A percentile compares a stretch with the other conserved stretches of the same genome.
Conservation (phyloP, 2,888 invertebrate species). For the Athalia circularis region DNA sequence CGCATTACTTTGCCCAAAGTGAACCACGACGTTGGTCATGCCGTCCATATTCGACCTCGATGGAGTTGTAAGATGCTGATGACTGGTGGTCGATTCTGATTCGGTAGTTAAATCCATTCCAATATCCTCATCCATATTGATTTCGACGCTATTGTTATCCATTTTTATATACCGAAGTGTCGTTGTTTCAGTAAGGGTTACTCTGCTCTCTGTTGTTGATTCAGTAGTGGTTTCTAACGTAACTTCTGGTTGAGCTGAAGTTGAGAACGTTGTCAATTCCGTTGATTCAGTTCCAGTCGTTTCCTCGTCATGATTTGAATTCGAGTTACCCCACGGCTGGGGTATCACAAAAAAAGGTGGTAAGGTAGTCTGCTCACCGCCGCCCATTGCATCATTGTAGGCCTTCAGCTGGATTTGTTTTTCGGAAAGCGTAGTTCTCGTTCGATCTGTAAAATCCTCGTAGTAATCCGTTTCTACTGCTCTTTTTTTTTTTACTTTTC, state of each 20-base stretch:
- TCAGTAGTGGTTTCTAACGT: conserved; percentile 39
- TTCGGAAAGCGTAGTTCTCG: not conserved
- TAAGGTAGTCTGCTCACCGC: too few relatives aligned
- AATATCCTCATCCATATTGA: too few relatives aligned
- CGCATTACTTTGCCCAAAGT: too few relatives aligned
- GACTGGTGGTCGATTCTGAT: too few relatives aligned
- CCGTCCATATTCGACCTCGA: too few relatives aligned
- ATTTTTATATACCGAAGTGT: too few relatives aligned
- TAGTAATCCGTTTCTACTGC: not conserved
- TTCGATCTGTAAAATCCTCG: not conserved
- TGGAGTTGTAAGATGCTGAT: too few relatives aligned
- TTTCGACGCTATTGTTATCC: too few relatives aligned
- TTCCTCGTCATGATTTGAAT: not conserved
- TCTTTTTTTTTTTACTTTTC: conserved; percentile 10
- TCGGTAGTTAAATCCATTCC: too few relatives aligned
- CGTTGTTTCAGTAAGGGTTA: too few relatives aligned
- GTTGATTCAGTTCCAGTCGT: conserved; percentile 49
- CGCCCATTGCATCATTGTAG: conserved; percentile 11
- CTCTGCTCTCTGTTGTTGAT: not conserved
- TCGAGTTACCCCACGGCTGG: not conserved
- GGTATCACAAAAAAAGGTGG: too few relatives aligned
- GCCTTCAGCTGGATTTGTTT: conserved; percentile 4
- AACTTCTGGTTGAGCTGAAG: conserved; percentile 43
- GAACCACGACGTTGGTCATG: too few relatives aligned
- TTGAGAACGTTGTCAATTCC: conserved; percentile 1